These are phyloP conservation scores for Oeneis ivallda DNA, from an alignment of 2,888 invertebrate genomes.

Conservation along the genomic window DNA sequence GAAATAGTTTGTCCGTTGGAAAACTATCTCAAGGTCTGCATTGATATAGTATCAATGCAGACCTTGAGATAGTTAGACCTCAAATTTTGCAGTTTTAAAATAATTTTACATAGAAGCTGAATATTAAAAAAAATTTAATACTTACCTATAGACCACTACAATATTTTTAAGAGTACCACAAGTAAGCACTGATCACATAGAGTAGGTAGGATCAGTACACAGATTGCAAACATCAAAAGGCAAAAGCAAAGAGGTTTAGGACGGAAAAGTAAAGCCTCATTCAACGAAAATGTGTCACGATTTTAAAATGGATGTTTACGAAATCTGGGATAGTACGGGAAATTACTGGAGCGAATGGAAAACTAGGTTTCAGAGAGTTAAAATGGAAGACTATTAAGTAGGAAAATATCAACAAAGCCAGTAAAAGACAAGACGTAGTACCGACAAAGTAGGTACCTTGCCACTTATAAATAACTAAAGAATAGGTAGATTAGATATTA, in stretches of 20 bases:
- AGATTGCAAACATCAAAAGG: background rate
- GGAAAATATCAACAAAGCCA: background rate
- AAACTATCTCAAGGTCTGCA: too few species aligned
- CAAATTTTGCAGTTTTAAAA: too few species aligned
- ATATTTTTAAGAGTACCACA: too few species aligned
- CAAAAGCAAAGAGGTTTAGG: constrained; percentile 15
- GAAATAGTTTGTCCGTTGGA: too few species aligned
- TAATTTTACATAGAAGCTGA: background rate
- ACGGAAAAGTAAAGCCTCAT: constrained; percentile 11
- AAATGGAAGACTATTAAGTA: background rate
- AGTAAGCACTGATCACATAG: background rate
- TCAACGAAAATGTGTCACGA: constrained; percentile 15
- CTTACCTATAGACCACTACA: too few species aligned
- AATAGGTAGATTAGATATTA: too few species aligned
- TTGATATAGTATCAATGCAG: too few species aligned
- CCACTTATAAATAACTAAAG: too few species aligned
- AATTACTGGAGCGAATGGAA: background rate
- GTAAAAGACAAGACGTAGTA: background rate
- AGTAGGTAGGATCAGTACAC: background rate
- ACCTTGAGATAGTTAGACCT: too few species aligned
- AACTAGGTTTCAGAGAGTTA: background rate
- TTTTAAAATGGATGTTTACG: constrained; percentile 15
- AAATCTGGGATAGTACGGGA: constrained; percentile 12
- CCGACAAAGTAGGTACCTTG: too few species aligned
- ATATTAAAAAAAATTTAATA: background rate